Conservation (phyloP, 2,113 vertebrate genomes). For the Atractosteus spatula region DNA sequence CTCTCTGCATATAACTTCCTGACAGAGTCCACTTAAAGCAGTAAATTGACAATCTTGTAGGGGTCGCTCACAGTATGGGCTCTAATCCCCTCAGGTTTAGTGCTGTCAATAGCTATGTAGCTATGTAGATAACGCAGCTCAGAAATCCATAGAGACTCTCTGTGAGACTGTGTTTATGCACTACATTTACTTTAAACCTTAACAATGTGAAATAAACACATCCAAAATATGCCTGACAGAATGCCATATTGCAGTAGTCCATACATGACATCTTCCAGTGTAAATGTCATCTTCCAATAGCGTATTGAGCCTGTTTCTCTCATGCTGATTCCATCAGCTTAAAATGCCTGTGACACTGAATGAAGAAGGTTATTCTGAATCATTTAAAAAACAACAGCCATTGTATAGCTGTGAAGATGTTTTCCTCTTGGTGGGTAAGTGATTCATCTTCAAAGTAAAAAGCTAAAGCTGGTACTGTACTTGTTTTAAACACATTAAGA, state of each 20-base stretch:
- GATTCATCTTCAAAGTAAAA: too few species aligned
- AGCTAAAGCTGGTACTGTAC: too few species aligned
- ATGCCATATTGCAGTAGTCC: slow-evolving; percentile 34
- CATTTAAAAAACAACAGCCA: too few species aligned
- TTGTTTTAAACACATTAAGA: too few species aligned
- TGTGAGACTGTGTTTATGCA: background rate
- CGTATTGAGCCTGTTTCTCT: slow-evolving; percentile 23
- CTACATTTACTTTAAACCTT: background rate
- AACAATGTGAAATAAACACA: slow-evolving; percentile 40
- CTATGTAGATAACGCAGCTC: slow-evolving; percentile 2
- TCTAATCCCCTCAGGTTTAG: slow-evolving; percentile 5
- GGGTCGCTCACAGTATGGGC: slow-evolving; percentile 3
- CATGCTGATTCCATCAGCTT: background rate
- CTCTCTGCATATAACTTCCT: slow-evolving; percentile 1
- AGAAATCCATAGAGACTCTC: slow-evolving; percentile 19
- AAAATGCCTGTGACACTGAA: too few species aligned
- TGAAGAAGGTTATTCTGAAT: too few species aligned
- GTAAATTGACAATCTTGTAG: slow-evolving; percentile 18
- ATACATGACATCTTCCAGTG: slow-evolving; percentile 36
- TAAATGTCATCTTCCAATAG: slow-evolving; percentile 49
- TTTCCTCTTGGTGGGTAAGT: too few species aligned
- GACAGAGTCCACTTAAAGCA: slow-evolving; percentile 7
- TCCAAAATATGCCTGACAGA: slow-evolving; percentile 29
- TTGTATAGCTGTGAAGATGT: too few species aligned
- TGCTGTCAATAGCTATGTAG: slow-evolving; percentile 9